Base-by-base conservation (phyloP, 1,140 invertebrate species). In the Belonocnema kinseyi region DNA sequence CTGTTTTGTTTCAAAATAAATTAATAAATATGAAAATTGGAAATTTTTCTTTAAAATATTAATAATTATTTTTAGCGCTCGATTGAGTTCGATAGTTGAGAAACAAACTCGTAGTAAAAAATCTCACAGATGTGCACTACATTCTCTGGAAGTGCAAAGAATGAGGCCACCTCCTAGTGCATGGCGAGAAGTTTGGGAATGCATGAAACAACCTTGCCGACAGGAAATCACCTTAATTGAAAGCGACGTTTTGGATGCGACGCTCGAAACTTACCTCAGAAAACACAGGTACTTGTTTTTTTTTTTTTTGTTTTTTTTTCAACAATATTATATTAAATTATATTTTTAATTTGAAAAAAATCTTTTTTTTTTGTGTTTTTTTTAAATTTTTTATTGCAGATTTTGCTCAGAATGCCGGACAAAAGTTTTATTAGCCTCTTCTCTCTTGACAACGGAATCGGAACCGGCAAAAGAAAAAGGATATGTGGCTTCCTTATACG, bases 321-420 rank as follows among this genome's bases (percentile, higher is more conserved):
- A 74, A 72, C 17, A 14, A 56, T 54, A 14, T 74, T 54, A 14
- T 72, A 16, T 2, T 72, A 3, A 12, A 26, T 21, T 8, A 7
- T 61, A 61, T 21, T 21, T 61, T 13, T 12, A 61, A 61, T 14
- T n/a, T 61, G 17, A 56, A 10, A 46, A 33, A 70, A 2, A 70
- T 33, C 11, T 12, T 51, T 50, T 3, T 26, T 26, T 26, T 26
- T 26, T 26, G 3, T n/a, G n/a, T n/a, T n/a, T n/a, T n/a, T n/a
- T 16, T 50, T 19, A 17, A 33, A 33, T 33, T 72, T 66, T 78
- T 50, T 82, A n/a, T 88, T 85, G 17, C 80, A 94, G 97, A 85
- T 98, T 98, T 91, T 98, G 97, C 88, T 94, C 94, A 1, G 97
- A 98, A 88, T 98, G 97, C 88, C 95, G 97, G 77, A 96, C 96